Evolutionary conservation across 2,888 invertebrate genomes (phyloP).

Genomic region (Schrankia costaestrigalis): DNA sequence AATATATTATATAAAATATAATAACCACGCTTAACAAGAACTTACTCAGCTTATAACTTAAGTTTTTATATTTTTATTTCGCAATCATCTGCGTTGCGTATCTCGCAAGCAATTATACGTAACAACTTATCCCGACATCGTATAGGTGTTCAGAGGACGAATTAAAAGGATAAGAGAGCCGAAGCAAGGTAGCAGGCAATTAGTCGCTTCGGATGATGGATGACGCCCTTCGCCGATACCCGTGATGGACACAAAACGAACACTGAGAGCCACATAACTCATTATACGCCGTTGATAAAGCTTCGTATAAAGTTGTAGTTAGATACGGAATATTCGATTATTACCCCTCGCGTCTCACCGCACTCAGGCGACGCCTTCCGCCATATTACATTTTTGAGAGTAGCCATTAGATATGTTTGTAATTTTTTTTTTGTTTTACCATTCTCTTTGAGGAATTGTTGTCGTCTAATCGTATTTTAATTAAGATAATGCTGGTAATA

Average conservation of each 20-base stretch:
- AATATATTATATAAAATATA: too few relatives aligned
- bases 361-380: conserved; percentile 36
- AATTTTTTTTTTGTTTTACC: conserved; percentile 40
- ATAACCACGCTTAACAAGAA: conserved; percentile 43
- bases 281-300: conserved; percentile 77
- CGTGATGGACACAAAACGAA: conserved; percentile 71
- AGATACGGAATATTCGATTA: conserved; percentile 67
- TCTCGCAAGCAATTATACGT: conserved; percentile 66
- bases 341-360: conserved; percentile 43
- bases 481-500: conserved; percentile 44
- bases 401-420: conserved; percentile 34
- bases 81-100: conserved; percentile 53
- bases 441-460: conserved; percentile 35
- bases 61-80: conserved; percentile 49
- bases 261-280: conserved; percentile 61
- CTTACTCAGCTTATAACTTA: conserved; percentile 47
- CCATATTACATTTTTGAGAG: conserved; percentile 58
- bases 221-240: conserved; percentile 63
- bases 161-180: conserved; percentile 74
- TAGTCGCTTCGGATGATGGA: conserved; percentile 76
- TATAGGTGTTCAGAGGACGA: conserved; percentile 67
- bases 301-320: conserved; percentile 68
- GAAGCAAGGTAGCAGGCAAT: conserved; percentile 78
- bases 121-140: conserved; percentile 49
- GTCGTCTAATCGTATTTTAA: conserved; percentile 43